Conservation (phyloP, 2,888 invertebrate species). For the Pachydiplax longipennis region DNA sequence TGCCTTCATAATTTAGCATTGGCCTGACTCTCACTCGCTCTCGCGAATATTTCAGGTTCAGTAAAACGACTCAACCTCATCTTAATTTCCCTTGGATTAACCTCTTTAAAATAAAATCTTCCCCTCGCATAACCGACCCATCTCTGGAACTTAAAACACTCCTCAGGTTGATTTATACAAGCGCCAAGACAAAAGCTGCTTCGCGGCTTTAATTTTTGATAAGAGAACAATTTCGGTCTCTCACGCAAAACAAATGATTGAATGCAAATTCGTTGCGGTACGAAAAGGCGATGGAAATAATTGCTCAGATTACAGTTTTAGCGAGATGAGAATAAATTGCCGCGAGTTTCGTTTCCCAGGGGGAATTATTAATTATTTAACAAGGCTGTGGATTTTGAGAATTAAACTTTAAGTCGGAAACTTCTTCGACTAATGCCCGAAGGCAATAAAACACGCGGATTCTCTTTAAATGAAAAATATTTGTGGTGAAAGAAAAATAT, state of each 20-base stretch:
- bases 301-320: no score
- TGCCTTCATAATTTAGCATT: conserved; percentile 19
- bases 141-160: not conserved
- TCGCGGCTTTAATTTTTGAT: not conserved
- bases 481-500: no score
- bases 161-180: not conserved
- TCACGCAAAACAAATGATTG: not conserved
- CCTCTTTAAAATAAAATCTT: not conserved
- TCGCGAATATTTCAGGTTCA: conserved; percentile 24
- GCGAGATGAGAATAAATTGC: no score
- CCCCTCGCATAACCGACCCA: not conserved
- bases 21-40: conserved; percentile 2
- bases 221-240: not conserved
- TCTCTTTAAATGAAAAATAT: no score
- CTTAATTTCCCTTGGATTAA: not conserved
- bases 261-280: not conserved
- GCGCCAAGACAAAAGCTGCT: not conserved
- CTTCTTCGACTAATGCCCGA: no score
- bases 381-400: no score
- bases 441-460: no score
- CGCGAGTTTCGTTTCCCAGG: no score
- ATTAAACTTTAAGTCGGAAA: no score
- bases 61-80: not conserved
- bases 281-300: no score
- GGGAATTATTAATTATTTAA: no score